These are phyloP conservation scores for Sminthopsis crassicaudata DNA, from an alignment of 2,113 vertebrate genomes.

Conservation along the genomic window DNA sequence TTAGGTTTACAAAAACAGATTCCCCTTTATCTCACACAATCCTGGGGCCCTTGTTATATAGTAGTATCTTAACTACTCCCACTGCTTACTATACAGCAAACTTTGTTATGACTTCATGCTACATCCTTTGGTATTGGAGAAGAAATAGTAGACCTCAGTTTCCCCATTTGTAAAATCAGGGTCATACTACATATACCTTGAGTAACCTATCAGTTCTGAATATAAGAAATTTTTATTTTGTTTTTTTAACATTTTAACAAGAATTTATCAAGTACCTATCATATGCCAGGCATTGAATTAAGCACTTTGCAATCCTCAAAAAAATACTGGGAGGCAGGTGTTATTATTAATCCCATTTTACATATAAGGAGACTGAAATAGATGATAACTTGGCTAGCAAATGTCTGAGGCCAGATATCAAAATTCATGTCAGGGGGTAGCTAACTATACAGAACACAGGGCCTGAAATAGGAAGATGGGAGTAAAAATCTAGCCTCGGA, in stretches of 20 bases:
- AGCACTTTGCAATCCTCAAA: background rate
- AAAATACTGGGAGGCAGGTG: background rate
- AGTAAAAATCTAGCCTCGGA: background rate
- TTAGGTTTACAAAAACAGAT: background rate
- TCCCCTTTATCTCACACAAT: background rate
- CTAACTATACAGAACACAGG: background rate
- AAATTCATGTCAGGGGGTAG: background rate
- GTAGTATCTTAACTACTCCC: background rate
- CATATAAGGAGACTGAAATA: background rate
- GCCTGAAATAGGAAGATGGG: background rate
- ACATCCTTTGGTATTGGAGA: background rate
- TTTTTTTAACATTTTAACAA: background rate
- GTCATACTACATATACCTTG: background rate
- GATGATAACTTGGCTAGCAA: background rate
- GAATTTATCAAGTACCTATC: background rate
- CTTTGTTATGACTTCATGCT: background rate
- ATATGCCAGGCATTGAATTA: background rate
- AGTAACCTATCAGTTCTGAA: background rate
- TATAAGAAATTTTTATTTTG: background rate
- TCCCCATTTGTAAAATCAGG: background rate
- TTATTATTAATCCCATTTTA: background rate
- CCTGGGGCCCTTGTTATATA: background rate
- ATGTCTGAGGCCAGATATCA: background rate
- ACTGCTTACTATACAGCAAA: background rate
- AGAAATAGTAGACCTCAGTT: background rate